phyloP scores from a whole-genome alignment of 2,113 vertebrate species.

The Xerus inauris region DNA sequence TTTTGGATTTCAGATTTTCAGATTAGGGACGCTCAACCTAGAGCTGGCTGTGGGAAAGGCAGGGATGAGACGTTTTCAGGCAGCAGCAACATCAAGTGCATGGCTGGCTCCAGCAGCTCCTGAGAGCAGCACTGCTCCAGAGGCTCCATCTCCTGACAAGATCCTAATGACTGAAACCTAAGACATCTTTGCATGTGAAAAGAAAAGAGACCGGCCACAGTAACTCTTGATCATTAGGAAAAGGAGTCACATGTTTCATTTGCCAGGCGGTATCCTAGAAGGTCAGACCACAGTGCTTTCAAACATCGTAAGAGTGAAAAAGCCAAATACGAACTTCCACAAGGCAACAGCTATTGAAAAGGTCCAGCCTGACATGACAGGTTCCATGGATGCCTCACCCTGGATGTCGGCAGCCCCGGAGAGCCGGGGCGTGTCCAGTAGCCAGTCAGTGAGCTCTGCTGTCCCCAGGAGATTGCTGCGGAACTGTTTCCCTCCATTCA shows the following conservation, averaged over 20 bases:
- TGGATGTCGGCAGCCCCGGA: conserved; percentile 82
- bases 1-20: neutral
- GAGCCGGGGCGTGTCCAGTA: conserved; percentile 87
- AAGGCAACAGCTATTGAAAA: fast-evolving
- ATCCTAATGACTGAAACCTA: neutral
- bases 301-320: neutral
- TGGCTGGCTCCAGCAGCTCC: neutral
- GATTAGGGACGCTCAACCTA: neutral
- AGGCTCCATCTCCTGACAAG: neutral
- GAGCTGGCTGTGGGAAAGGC: neutral
- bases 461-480: conserved; percentile 87
- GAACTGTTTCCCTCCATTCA: conserved; percentile 91
- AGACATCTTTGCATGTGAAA: neutral
- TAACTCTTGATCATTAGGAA: neutral
- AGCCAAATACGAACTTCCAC: neutral
- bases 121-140: fast-evolving
- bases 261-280: neutral
- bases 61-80: neutral
- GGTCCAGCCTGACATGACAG: fast-evolving
- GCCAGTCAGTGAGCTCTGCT: conserved; percentile 88
- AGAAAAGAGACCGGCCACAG: fast-evolving
- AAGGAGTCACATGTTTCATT: fast-evolving
- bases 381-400: conserved; percentile 69
- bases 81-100: fast-evolving
- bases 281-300: fast-evolving